These are phyloP conservation scores for Hippopotamyrus pictus DNA, from an alignment of 2,797 vertebrate species.

Conservation along the genomic window DNA sequence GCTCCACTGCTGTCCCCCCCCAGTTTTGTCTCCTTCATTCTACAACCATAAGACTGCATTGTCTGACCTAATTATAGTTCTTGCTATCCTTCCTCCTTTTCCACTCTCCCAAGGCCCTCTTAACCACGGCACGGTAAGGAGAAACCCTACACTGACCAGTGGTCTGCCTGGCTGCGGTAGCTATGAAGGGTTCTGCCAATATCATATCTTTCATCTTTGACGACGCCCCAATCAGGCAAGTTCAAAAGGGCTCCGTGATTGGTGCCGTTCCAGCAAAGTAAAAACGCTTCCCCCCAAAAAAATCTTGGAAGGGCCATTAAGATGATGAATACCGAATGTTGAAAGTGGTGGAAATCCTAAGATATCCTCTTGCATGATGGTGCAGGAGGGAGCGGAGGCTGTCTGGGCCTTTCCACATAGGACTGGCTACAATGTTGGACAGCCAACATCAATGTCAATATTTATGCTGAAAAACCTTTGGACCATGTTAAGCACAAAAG, in stretches of 20 bases:
- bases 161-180: neutral
- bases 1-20: conserved; percentile 32
- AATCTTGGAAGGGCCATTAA: too few relatives aligned
- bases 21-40: conserved; percentile 35
- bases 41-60: neutral
- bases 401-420: conserved; percentile 5
- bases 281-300: neutral
- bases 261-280: neutral
- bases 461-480: neutral
- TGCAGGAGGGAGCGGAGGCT: neutral
- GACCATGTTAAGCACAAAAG: neutral
- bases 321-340: neutral
- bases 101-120: conserved; percentile 40
- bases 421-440: conserved; percentile 49
- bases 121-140: conserved; percentile 32
- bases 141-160: conserved; percentile 32
- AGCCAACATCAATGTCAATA: neutral
- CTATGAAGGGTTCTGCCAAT: neutral
- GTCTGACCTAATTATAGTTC: conserved; percentile 49
- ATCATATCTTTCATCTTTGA: neutral
- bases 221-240: neutral
- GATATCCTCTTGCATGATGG: neutral
- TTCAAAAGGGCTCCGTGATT: neutral
- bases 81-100: conserved; percentile 28
- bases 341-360: neutral